Conservation (phyloP, 2,113 vertebrate species). For the Psettodes erumei region DNA sequence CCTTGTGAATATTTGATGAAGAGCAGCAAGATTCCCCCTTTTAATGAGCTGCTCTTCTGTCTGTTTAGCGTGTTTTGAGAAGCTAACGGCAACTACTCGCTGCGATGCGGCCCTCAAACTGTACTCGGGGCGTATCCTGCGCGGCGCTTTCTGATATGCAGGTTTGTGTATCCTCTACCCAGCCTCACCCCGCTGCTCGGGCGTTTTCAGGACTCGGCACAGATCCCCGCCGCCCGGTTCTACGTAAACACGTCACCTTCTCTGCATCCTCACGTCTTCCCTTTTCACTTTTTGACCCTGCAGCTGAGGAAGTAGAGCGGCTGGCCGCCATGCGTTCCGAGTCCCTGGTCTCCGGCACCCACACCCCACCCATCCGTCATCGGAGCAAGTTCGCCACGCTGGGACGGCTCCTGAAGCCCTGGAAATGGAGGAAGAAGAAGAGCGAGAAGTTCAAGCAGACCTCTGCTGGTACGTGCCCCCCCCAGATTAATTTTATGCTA, state of each 20-base stretch:
- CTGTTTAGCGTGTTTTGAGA: conserved; percentile 60
- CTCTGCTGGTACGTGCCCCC: conserved; percentile 88
- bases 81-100: conserved; percentile 33
- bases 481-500: conserved; percentile 9
- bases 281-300: neutral
- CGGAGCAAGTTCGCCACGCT: conserved; percentile 96
- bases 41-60: conserved; percentile 64
- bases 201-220: conserved; percentile 54
- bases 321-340: conserved; percentile 96
- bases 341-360: conserved; percentile 91
- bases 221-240: conserved; percentile 25
- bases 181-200: conserved; percentile 38
- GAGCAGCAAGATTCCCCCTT: conserved; percentile 25
- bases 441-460: conserved; percentile 99
- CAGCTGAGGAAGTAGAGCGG: conserved; percentile 97
- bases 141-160: conserved; percentile 52
- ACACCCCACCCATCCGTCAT: conserved; percentile 93
- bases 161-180: conserved; percentile 58
- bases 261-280: conserved; percentile 27
- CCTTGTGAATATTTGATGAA: conserved; percentile 64
- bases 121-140: too few species aligned
- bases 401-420: conserved; percentile 96
- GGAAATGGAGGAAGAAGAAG: conserved; percentile 99
- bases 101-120: neutral
- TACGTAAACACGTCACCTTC: conserved; percentile 34